phyloP scores from a whole-genome alignment of 2,888 invertebrate genomes.

The Eugnorisma glareosa region DNA sequence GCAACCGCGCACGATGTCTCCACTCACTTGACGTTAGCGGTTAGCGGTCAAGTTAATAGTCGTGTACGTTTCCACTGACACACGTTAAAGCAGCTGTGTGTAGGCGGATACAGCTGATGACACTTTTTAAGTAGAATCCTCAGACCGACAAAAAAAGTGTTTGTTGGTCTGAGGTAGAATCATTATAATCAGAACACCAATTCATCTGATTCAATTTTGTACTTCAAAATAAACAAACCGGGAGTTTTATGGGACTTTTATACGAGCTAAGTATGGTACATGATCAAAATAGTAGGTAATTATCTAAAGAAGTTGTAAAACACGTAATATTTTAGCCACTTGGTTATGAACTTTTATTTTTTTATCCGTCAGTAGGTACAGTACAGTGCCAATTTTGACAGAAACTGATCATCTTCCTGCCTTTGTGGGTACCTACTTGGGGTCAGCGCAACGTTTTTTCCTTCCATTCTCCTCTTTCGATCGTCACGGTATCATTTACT shows the following conservation, averaged over 20 bases:
- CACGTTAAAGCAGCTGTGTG: constrained; percentile 45
- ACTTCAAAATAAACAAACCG: background rate
- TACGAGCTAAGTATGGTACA: background rate
- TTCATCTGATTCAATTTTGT: background rate
- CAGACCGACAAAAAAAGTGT: too few species aligned
- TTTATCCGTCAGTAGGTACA: background rate
- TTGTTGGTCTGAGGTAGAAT: too few species aligned
- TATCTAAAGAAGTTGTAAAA: background rate
- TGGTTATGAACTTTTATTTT: background rate
- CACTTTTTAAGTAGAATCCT: too few species aligned
- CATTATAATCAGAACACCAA: background rate
- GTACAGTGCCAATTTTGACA: too few species aligned
- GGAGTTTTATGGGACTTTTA: background rate
- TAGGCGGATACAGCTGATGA: constrained; percentile 29
- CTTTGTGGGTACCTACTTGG: too few species aligned
- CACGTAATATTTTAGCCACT: background rate
- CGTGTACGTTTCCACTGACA: constrained; percentile 58
- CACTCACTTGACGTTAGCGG: constrained; percentile 60
- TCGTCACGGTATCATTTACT: too few species aligned
- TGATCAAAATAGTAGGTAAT: background rate
- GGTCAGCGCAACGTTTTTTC: too few species aligned
- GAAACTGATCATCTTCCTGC: too few species aligned
- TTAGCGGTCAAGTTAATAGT: constrained; percentile 50
- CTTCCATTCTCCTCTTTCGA: too few species aligned
- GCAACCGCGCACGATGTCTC: constrained; percentile 57